Evolutionary conservation across 2,113 vertebrate species (phyloP).

Genomic region (Rhea americana): DNA sequence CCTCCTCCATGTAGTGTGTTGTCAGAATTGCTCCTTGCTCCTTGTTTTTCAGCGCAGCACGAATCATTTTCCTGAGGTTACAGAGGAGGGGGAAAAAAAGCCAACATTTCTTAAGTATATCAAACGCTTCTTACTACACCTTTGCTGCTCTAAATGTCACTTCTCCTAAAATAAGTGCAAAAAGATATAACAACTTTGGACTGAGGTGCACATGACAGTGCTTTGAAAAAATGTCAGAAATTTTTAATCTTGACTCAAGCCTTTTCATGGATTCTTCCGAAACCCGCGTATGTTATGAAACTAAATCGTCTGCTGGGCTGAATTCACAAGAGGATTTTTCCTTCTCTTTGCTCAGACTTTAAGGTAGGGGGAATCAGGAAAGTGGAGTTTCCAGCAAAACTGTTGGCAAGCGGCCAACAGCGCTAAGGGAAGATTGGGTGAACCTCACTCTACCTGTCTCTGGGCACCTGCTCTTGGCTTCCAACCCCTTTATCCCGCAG

Average conservation of each 20-base stretch:
- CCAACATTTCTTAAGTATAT: background rate
- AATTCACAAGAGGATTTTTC: background rate
- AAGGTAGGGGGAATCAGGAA: background rate
- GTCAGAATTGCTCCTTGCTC: constrained; percentile 86
- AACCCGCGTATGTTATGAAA: background rate
- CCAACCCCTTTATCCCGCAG: rapidly evolving
- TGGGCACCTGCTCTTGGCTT: background rate
- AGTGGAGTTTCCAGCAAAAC: rapidly evolving
- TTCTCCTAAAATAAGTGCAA: background rate
- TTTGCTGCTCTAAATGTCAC: background rate
- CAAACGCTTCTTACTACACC: background rate
- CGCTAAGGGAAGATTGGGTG: rapidly evolving
- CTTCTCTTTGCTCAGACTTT: background rate
- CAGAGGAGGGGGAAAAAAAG: rapidly evolving
- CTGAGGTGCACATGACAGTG: rapidly evolving
- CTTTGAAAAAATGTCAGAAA: background rate
- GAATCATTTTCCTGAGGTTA: constrained; percentile 81
- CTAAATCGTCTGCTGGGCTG: background rate
- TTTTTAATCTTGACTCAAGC: background rate
- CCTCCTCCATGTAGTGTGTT: constrained; percentile 94
- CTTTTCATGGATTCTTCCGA: background rate
- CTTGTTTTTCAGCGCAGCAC: constrained; percentile 77
- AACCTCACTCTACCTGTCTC: background rate
- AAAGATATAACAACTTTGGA: rapidly evolving
- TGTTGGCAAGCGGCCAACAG: rapidly evolving